Percentiles rank a stretch among this genome's conserved stretches.
Conservation (phyloP, 2,888 invertebrate species). For the Hypolimnas misippus region DNA sequence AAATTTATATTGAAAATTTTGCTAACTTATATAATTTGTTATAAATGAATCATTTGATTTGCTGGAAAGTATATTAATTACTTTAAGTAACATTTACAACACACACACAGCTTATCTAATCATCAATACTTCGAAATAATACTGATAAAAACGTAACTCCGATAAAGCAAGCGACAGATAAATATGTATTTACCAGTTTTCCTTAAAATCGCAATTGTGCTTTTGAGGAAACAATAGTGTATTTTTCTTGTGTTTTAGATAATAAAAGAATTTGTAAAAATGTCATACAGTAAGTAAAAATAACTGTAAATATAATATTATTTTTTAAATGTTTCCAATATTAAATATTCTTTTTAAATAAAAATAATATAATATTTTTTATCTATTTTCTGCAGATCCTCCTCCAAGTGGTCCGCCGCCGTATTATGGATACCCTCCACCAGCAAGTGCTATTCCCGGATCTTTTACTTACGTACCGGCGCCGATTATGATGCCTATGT, state of each 20-base stretch:
- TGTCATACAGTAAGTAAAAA: constrained; percentile 47
- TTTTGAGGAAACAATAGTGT: constrained; percentile 22
- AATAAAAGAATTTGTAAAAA: constrained; percentile 27
- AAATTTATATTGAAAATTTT: too few relatives aligned
- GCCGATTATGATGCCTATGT: constrained; percentile 69
- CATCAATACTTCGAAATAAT: constrained; percentile 42
- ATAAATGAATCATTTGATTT: background rate
- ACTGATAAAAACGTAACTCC: constrained; percentile 32
- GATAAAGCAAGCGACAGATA: constrained; percentile 37
- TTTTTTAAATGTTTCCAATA: background rate
- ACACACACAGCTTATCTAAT: constrained; percentile 44
- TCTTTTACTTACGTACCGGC: constrained; percentile 64
- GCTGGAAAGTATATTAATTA: background rate
- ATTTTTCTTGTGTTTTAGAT: constrained; percentile 19
- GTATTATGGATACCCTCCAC: constrained; percentile 51
- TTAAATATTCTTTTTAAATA: background rate
- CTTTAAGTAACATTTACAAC: constrained; percentile 1
- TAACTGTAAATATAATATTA: too few relatives aligned
- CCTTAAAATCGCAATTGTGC: constrained; percentile 11
- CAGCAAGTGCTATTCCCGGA: constrained; percentile 48
- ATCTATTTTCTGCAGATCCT: background rate
- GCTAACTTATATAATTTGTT: too few relatives aligned
- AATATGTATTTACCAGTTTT: constrained; percentile 33
- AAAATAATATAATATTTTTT: background rate
- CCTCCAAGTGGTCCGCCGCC: constrained; percentile 45